These are phyloP conservation scores for Grammomys dolichurus DNA, from an alignment of 2,113 vertebrate species.

Conservation along the genomic window DNA sequence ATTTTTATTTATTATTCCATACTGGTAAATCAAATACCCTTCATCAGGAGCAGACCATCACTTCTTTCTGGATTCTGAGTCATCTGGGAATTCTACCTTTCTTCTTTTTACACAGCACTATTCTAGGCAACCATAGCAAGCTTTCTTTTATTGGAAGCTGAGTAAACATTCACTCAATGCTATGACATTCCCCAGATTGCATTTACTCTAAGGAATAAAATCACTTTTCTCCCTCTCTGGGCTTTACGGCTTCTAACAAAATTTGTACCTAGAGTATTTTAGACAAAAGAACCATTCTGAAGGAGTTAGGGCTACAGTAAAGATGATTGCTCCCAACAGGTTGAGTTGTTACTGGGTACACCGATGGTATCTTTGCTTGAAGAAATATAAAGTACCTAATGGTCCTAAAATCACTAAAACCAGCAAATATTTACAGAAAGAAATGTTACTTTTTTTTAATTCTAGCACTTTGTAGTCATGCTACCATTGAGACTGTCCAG, in stretches of 20 bases:
- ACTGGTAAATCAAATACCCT: background rate
- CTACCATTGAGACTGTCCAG: background rate
- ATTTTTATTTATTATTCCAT: background rate
- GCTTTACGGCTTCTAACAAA: constrained; percentile 74
- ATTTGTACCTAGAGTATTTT: constrained; percentile 72
- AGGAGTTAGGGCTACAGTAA: constrained; percentile 13
- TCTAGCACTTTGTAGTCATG: background rate
- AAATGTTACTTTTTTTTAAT: background rate
- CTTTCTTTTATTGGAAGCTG: constrained; percentile 80
- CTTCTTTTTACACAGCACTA: constrained; percentile 57
- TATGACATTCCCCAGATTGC: constrained; percentile 64
- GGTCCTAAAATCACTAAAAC: background rate
- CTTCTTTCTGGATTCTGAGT: constrained; percentile 48
- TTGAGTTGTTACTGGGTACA: background rate
- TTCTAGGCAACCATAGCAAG: constrained; percentile 66
- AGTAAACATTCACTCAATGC: constrained; percentile 69
- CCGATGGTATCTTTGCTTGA: background rate
- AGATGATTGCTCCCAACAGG: background rate
- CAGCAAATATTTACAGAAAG: background rate
- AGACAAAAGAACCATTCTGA: constrained; percentile 11
- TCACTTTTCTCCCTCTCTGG: constrained; percentile 74
- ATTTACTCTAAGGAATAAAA: constrained; percentile 71
- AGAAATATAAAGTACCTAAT: background rate
- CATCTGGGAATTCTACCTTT: constrained; percentile 32
- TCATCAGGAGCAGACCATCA: background rate